These are phyloP conservation scores for Athalia rosae DNA, from an alignment of 2,888 invertebrate genomes.

Conservation along the genomic window DNA sequence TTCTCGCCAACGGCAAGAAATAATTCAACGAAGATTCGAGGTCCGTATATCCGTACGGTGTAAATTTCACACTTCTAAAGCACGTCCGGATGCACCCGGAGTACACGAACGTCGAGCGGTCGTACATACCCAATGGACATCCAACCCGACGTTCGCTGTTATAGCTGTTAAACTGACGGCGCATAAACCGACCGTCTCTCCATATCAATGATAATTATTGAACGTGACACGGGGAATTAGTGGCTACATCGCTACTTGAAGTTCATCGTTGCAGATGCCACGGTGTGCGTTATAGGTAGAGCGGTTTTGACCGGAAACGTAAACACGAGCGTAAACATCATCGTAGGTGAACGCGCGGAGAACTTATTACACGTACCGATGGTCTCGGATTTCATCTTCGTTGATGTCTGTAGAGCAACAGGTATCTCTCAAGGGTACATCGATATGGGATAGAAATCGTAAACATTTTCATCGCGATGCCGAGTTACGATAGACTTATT, in stretches of 20 bases:
- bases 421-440: too few relatives aligned
- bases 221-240: slow-evolving; percentile 27
- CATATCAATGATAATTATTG: slow-evolving; percentile 37
- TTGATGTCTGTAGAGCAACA: too few relatives aligned
- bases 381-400: too few relatives aligned
- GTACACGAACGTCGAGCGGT: slow-evolving; percentile 17
- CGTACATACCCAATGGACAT: slow-evolving; percentile 15
- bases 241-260: not conserved
- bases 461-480: too few relatives aligned
- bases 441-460: too few relatives aligned
- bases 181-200: slow-evolving; percentile 2
- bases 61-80: slow-evolving; percentile 32
- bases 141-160: not conserved
- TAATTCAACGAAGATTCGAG: not conserved
- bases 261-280: not conserved
- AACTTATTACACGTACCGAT: not conserved
- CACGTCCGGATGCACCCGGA: slow-evolving; percentile 22
- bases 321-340: not conserved
- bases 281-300: not conserved
- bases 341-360: not conserved
- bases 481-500: too few relatives aligned
- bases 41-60: slow-evolving; percentile 11
- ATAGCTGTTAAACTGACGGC: slow-evolving; percentile 4
- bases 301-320: slow-evolving; percentile 20
- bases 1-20: not conserved